Evolutionary conservation across 2,888 invertebrate genomes (phyloP).

Genomic region (Drosophila mimetica): DNA sequence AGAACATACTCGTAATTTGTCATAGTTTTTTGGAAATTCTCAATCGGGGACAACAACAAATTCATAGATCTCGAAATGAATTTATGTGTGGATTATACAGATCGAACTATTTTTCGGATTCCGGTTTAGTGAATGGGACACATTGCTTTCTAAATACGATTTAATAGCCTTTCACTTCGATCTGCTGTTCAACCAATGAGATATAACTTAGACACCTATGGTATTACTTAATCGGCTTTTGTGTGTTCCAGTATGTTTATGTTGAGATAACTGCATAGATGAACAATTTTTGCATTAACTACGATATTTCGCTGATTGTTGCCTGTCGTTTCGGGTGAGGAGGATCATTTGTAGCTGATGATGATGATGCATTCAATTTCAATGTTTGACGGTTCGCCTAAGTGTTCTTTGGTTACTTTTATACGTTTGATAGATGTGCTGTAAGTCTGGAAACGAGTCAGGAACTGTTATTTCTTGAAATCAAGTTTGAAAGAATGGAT

Average conservation of each 20-base stretch:
- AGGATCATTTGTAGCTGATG: conserved; percentile 63
- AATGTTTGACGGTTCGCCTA: conserved; percentile 69
- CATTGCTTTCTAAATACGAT: conserved; percentile 12
- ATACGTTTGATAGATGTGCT: conserved; percentile 66
- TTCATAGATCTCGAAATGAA: conserved; percentile 46
- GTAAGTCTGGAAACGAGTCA: conserved; percentile 35
- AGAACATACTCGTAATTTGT: conserved; percentile 58
- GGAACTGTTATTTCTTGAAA: background rate
- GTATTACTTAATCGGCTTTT: conserved; percentile 32
- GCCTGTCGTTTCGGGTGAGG: conserved; percentile 59
- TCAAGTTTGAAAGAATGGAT: too few species aligned
- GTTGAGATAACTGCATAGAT: conserved; percentile 48
- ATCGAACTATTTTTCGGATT: conserved; percentile 16
- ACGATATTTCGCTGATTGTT: conserved; percentile 76
- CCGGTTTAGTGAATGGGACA: conserved; percentile 10
- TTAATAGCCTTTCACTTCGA: conserved; percentile 31
- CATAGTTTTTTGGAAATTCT: conserved; percentile 30
- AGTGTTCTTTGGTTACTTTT: conserved; percentile 67
- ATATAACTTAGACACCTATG: conserved; percentile 54
- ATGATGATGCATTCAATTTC: conserved; percentile 72
- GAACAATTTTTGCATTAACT: conserved; percentile 70
- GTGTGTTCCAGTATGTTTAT: conserved; percentile 28
- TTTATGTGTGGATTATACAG: conserved; percentile 26
- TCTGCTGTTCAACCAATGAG: conserved; percentile 56
- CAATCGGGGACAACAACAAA: conserved; percentile 61